A percentile compares a stretch with the other conserved stretches of the same genome.
Evolutionary conservation across 2,888 invertebrate genomes (phyloP).

Genomic region (Eupithecia insigniata): DNA sequence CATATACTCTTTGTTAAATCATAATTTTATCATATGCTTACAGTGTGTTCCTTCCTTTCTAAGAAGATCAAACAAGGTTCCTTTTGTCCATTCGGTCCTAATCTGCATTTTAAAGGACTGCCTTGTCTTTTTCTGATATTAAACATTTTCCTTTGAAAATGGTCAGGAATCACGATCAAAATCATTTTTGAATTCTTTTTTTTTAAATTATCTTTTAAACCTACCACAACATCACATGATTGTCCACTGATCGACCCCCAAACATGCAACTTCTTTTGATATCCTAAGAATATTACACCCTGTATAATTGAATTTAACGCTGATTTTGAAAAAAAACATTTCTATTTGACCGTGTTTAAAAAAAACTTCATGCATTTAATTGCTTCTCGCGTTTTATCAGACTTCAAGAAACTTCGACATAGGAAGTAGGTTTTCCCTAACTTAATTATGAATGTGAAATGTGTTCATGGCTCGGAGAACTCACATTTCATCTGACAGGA

Average conservation of each 20-base stretch:
- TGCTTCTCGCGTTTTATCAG: neutral
- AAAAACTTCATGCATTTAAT: neutral
- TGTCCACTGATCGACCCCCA: too few relatives aligned
- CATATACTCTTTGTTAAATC: too few relatives aligned
- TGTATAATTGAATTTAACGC: neutral
- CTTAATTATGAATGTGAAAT: slow-evolving; percentile 75
- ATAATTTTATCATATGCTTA: neutral
- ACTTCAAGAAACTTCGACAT: slow-evolving; percentile 48
- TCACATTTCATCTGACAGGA: slow-evolving; percentile 78
- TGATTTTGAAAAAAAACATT: neutral
- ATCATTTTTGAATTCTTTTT: too few relatives aligned
- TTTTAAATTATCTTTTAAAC: neutral
- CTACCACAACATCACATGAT: neutral
- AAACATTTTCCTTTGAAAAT: neutral
- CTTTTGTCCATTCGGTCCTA: neutral
- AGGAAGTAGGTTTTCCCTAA: slow-evolving; percentile 58
- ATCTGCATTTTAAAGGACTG: neutral
- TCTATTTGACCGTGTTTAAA: neutral
- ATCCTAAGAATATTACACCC: neutral
- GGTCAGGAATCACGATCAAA: neutral
- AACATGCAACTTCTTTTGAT: neutral
- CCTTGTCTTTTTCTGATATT: neutral
- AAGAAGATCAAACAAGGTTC: neutral
- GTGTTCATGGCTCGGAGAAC: slow-evolving; percentile 71
- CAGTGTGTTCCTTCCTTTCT: neutral